Base-by-base conservation (phyloP, 2,888 invertebrate species). In the Rhagophthalmus giganteus region DNA sequence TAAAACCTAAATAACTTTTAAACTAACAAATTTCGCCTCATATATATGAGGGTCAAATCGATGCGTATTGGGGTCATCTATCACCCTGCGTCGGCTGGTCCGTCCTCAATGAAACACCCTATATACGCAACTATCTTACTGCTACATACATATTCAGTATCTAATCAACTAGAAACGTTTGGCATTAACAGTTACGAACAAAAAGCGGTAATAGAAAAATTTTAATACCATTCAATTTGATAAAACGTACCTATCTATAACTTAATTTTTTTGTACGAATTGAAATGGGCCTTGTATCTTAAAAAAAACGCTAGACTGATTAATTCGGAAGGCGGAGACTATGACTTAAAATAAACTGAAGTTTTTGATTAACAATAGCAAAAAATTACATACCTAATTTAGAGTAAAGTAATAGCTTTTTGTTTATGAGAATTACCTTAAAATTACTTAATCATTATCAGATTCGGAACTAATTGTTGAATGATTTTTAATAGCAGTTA, bases 371-470 rank as follows among this genome's bases (percentile, higher is more conserved):
- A 41, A 31, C 40, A 41, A 41, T 32, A 32, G 14, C 32, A 41
- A 41, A 41, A 41, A 41, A 32, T 13, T 32, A 32, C 24, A 32
- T n/a, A 32, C 32, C 40, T 32, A 41, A 41, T 41, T 41, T 41
- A 32, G 32, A 32, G 12, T 25, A 13, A 41, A 13, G 24, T 41
- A 41, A 41, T 41, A 32, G 40, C 32, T 32, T 39, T 39, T 39
- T 32, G 40, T 31, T 41, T 32, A 30, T 32, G n/a, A 39, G 16
- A 32, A 41, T 32, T 32, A 32, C 31, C 31, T 32, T 31, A 41
- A 41, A 30, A 31, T 41, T 24, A 32, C 31, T 32, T 31, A 41
- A 41, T 41, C 24, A 41, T 12, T 24, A 10, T 8, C 15, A 2
- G 28, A 39, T 27, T 39, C 16, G 39, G 28, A 28, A 39, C 39